A percentile compares a stretch with the other conserved stretches of the same genome.
phyloP scores from a whole-genome alignment of 1,140 invertebrate species.

The Drosophila ambigua region DNA sequence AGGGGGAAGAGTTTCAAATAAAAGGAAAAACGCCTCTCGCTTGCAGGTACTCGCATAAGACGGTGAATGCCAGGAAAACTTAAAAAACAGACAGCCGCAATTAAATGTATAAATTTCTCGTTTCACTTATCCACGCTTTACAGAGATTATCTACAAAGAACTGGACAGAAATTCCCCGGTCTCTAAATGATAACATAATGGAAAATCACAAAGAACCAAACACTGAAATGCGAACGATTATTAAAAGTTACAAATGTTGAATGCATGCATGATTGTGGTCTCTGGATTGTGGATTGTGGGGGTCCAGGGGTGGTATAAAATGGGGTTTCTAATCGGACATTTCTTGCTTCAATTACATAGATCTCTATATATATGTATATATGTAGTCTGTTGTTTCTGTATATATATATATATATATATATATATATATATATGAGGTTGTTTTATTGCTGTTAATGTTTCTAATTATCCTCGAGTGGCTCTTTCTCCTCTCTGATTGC shows the following conservation, averaged over 20 bases:
- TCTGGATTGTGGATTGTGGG: too few species aligned
- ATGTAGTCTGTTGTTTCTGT: constrained; percentile 16
- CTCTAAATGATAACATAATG: neutral
- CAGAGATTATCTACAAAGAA: constrained; percentile 33
- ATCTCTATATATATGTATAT: constrained; percentile 29
- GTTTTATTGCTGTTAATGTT: constrained; percentile 40
- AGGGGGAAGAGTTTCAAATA: neutral
- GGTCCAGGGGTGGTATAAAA: too few species aligned
- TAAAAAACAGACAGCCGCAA: constrained; percentile 31
- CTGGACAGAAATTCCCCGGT: too few species aligned
- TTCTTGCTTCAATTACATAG: constrained; percentile 39
- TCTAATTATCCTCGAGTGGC: neutral
- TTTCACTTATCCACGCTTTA: constrained; percentile 13
- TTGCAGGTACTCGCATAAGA: constrained; percentile 19
- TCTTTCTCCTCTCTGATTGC: too few species aligned
- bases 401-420: constrained; percentile 28
- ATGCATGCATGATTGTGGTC: too few species aligned
- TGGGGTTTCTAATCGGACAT: constrained; percentile 38
- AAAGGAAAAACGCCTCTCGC: constrained; percentile 14
- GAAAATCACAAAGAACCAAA: constrained; percentile 1
- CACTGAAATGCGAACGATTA: constrained; percentile 3
- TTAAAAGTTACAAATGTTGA: too few species aligned
- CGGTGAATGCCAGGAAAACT: constrained; percentile 18
- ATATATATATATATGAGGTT: constrained; percentile 48
- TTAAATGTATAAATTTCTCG: constrained; percentile 20